phyloP scores from a whole-genome alignment of 2,113 vertebrate genomes.

The Xiphias gladius region DNA sequence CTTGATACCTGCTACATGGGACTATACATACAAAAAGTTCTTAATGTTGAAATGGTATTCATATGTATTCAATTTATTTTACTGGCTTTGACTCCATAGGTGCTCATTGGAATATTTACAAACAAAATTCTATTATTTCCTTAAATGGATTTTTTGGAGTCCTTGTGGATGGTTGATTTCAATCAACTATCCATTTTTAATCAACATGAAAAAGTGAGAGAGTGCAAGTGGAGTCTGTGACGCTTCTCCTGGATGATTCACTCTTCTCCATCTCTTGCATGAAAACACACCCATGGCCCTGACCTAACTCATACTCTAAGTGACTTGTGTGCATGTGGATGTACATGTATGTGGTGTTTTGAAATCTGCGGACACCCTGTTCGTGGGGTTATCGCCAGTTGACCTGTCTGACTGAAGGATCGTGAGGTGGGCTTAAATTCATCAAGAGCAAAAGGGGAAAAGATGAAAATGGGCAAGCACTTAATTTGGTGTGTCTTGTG shows the following conservation, averaged over 20 bases:
- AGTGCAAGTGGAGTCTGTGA: constrained; percentile 25
- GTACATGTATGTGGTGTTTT: not conserved
- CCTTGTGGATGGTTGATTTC: not conserved
- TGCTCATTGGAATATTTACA: no score
- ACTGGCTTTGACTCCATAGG: not conserved
- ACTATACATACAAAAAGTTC: not conserved
- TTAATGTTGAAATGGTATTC: not conserved
- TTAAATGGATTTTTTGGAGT: not conserved
- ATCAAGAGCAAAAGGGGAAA: constrained; percentile 38
- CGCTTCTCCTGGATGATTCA: constrained; percentile 30
- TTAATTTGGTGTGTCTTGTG: constrained; percentile 25
- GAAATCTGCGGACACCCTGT: constrained; percentile 10
- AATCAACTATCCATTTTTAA: not conserved
- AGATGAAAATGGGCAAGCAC: constrained; percentile 15
- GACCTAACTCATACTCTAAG: constrained; percentile 20
- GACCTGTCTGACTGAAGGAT: constrained; percentile 37
- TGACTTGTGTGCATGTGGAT: not conserved
- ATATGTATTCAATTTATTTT: not conserved
- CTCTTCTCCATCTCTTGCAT: constrained; percentile 14
- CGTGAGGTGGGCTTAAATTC: constrained; percentile 35
- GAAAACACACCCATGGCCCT: constrained; percentile 9
- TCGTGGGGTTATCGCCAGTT: constrained; percentile 12
- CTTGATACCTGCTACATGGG: not conserved
- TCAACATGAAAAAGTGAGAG: not conserved
- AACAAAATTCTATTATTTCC: not conserved